Percentiles rank a stretch among this genome's conserved stretches.
Evolutionary conservation across 2,113 vertebrate species (phyloP).

Genomic region (Erythrocercus mccallii): DNA sequence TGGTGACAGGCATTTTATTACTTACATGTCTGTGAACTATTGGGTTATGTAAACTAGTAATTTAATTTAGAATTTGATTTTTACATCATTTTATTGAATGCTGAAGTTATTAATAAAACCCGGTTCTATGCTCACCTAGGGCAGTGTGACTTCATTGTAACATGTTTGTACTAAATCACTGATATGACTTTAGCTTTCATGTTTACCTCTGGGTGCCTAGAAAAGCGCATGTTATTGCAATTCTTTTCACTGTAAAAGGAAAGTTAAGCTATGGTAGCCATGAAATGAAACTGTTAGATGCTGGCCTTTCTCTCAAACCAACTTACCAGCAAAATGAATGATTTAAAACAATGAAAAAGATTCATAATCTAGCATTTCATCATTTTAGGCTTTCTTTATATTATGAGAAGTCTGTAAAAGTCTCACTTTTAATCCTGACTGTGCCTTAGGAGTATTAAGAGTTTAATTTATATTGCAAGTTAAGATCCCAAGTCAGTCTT

Average conservation of each 20-base stretch:
- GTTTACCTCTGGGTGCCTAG: not conserved
- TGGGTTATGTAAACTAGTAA: not conserved
- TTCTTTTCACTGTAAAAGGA: not conserved
- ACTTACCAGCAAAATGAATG: not conserved
- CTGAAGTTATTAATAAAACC: not conserved
- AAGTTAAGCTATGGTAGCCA: not conserved
- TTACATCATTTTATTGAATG: not conserved
- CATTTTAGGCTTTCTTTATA: not conserved
- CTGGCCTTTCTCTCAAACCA: not conserved
- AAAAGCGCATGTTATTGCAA: not conserved
- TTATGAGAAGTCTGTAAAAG: not conserved
- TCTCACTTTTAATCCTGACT: not conserved
- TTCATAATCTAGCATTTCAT: not conserved
- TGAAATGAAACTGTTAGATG: not conserved
- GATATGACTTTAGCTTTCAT: not conserved
- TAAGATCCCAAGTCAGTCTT: not conserved
- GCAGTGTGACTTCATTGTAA: not conserved
- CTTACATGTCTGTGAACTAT: not conserved
- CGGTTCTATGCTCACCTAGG: not conserved
- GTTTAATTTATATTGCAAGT: not conserved
- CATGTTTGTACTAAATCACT: not conserved
- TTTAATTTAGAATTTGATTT: not conserved
- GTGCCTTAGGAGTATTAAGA: not conserved
- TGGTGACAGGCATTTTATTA: not conserved
- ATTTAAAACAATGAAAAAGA: not conserved